A percentile compares a stretch with the other conserved stretches of the same genome.
Conservation (phyloP, 1,140 invertebrate genomes). For the Macrobrachium rosenbergii region DNA sequence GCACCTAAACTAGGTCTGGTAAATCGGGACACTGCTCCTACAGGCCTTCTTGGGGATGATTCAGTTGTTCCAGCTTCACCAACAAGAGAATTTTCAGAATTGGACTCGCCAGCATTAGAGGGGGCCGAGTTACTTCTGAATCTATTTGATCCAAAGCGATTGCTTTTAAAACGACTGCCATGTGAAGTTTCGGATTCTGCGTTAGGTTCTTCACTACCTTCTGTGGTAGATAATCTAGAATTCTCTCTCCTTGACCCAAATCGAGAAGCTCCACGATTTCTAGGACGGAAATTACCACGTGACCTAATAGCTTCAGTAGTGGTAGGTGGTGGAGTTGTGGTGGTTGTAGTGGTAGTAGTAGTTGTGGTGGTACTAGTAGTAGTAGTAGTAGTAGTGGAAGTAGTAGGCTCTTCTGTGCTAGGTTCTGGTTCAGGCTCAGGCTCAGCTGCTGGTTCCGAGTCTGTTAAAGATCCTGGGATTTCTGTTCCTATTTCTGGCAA, state of each 20-base stretch:
- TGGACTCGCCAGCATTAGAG: too few relatives aligned
- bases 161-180: too few relatives aligned
- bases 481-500: slow-evolving; percentile 21
- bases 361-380: slow-evolving; percentile 50
- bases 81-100: too few relatives aligned
- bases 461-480: neutral
- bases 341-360: slow-evolving; percentile 50
- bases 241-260: neutral
- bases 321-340: slow-evolving; percentile 28
- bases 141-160: too few relatives aligned
- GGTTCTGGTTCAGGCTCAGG: slow-evolving; percentile 58
- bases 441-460: slow-evolving; percentile 41
- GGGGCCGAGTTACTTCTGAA: too few relatives aligned
- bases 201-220: too few relatives aligned
- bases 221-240: too few relatives aligned
- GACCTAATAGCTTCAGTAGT: slow-evolving; percentile 27
- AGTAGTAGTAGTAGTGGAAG: slow-evolving; percentile 36
- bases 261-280: neutral
- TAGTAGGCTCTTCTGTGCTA: slow-evolving; percentile 50
- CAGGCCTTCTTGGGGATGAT: too few relatives aligned
- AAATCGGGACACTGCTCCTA: too few relatives aligned
- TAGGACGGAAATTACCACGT: slow-evolving; percentile 15
- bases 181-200: too few relatives aligned
- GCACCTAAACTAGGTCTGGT: too few relatives aligned
- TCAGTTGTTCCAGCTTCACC: too few relatives aligned